Evolutionary conservation across 2,797 vertebrate genomes (phyloP), one percentile per base, ranked within the genome.

Genomic region (Diplodus puntazzo): DNA sequence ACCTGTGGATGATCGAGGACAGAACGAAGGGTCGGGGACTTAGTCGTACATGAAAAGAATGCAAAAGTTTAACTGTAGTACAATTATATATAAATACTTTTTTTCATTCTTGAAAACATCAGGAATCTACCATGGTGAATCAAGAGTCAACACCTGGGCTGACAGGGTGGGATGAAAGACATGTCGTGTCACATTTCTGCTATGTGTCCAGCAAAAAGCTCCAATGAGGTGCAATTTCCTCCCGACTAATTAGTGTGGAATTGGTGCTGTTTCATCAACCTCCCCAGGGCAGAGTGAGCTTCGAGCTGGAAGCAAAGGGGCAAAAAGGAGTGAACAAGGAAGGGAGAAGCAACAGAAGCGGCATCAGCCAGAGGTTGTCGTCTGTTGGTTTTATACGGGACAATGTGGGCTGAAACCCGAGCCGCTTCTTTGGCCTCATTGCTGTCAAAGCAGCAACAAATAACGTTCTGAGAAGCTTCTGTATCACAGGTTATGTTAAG

Each of bases 151-250:
- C 86, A 92, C 94, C 86, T 94, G 88, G 90, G 21, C 59, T n/a
- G 65, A 75, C 82, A 81, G 64, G 69, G 21, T 34, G 80, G 78
- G 88, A 85, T 84, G 90, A 87, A 84, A 73, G 84, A 86, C 87
- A 87, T 84, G 89, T 88, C 79, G 80, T 89, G 85, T 92, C 87
- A 85, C 87, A 93, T 91, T 90, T 89, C 60, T 87, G 75, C 88
- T 82, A 83, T 13, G 83, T 89, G 91, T 93, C 90, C 75, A 88
- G 85, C 84, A 91, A 88, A 92, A 94, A 95, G 93, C 94, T 94
- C 91, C 91, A 95, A 95, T 83, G 86, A 95, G 91, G 87, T 89
- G 83, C 91, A 93, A 94, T 96, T 97, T 96, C 95, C 94, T 96
- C 88, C 73, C 64, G 89, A 92, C 92, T 94, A 94, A 94, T 95